Evolutionary conservation across 2,113 vertebrate species (phyloP).

Genomic region (Anthoscopus minutus): DNA sequence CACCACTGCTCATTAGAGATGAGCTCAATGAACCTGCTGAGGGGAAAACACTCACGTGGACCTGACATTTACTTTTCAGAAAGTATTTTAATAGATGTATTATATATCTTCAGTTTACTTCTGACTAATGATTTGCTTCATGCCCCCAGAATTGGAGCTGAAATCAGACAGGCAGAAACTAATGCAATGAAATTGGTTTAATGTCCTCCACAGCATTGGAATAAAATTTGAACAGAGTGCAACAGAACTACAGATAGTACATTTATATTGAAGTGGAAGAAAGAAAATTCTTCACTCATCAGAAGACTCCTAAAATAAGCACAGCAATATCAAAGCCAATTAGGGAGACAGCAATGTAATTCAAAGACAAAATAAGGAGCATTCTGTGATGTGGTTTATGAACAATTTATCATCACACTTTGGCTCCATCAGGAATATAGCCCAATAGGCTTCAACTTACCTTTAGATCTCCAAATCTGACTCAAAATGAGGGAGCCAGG

Average conservation of each 20-base stretch:
- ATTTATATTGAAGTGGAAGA: not conserved
- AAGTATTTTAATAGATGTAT: slow-evolving; percentile 3
- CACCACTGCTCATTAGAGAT: not conserved
- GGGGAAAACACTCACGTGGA: not conserved
- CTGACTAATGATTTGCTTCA: slow-evolving; percentile 5
- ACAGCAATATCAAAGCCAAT: slow-evolving; percentile 5
- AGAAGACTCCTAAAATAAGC: slow-evolving; percentile 5
- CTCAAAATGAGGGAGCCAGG: not conserved
- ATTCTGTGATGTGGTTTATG: not conserved
- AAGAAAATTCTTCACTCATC: not conserved
- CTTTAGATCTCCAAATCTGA: not conserved
- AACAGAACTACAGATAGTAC: not conserved
- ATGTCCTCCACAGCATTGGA: not conserved
- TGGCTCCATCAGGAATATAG: not conserved
- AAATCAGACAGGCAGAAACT: not conserved
- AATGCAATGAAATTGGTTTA: slow-evolving; percentile 34
- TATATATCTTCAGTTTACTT: slow-evolving; percentile 13
- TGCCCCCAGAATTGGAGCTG: not conserved
- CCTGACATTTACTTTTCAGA: not conserved
- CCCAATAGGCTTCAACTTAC: not conserved
- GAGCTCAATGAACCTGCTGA: not conserved
- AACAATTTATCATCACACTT: not conserved
- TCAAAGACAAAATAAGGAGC: not conserved
- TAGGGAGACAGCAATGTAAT: not conserved
- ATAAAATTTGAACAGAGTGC: not conserved